Evolutionary conservation across 2,797 vertebrate species (phyloP).

Genomic region (Petrocephalus sullivani): DNA sequence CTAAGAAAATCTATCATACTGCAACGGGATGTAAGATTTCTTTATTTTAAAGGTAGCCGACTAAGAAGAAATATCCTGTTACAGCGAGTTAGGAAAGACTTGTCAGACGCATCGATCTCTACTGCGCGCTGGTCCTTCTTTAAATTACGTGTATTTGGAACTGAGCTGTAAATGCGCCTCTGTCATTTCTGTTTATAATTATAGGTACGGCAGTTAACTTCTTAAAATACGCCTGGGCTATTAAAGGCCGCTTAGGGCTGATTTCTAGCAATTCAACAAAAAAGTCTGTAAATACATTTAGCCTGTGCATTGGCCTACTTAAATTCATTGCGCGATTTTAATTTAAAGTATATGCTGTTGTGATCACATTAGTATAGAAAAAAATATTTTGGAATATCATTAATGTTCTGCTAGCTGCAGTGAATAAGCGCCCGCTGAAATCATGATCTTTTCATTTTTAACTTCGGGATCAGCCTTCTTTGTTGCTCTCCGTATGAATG

Average conservation of each 20-base stretch:
- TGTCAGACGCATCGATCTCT: conserved; percentile 8
- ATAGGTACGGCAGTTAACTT: not conserved
- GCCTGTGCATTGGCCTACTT: not conserved
- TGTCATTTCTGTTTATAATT: not conserved
- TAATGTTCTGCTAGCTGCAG: not conserved
- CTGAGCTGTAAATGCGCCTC: not conserved
- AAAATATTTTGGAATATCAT: not conserved
- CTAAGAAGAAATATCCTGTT: conserved; percentile 33
- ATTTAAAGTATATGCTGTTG: not conserved
- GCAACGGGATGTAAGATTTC: conserved; percentile 32
- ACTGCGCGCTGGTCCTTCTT: not conserved
- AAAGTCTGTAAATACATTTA: not conserved
- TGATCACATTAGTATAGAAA: not conserved
- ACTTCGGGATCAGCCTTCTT: not conserved
- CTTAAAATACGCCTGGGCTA: not conserved
- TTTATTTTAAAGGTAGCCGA: conserved; percentile 31
- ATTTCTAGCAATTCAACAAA: not conserved
- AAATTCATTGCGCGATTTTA: not conserved
- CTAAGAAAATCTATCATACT: conserved; percentile 41
- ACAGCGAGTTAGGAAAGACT: conserved; percentile 43
- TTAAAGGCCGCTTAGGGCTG: not conserved
- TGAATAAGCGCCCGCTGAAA: not conserved
- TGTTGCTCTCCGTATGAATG: not conserved
- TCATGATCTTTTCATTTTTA: not conserved
- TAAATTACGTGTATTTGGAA: not conserved